Conservation (phyloP, 2,888 invertebrate species). For the Girardia tigrina region DNA sequence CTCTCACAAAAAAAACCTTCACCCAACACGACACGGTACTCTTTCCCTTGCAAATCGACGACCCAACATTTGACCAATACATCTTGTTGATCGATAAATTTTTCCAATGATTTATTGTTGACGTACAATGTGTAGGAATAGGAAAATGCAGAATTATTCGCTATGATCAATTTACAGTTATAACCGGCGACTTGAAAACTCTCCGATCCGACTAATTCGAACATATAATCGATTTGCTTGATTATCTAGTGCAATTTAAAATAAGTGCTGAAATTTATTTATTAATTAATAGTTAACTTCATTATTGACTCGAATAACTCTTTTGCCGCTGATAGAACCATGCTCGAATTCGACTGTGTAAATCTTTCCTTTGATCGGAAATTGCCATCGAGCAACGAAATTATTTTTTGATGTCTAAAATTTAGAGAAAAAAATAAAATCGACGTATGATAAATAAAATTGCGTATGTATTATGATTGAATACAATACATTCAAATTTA, state of each 20-base stretch:
- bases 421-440: no score
- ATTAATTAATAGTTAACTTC: neutral
- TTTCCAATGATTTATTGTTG: neutral
- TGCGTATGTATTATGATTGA: no score
- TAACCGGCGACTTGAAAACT: neutral
- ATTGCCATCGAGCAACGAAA: constrained; percentile 11
- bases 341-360: neutral
- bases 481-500: no score
- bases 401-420: constrained; percentile 19
- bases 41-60: neutral
- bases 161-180: neutral
- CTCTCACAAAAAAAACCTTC: neutral
- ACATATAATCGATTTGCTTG: constrained; percentile 12
- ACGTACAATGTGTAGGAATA: neutral
- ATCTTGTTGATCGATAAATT: constrained; percentile 15
- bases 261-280: neutral
- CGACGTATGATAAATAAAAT: no score
- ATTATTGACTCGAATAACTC: neutral
- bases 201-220: neutral
- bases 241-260: neutral
- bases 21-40: neutral
- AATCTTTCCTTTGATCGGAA: neutral
- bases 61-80: constrained; percentile 4
- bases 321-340: neutral
- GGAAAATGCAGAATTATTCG: neutral